These are phyloP conservation scores for Phragmatobia fuliginosa DNA, from an alignment of 2,888 invertebrate genomes.

Conservation along the genomic window DNA sequence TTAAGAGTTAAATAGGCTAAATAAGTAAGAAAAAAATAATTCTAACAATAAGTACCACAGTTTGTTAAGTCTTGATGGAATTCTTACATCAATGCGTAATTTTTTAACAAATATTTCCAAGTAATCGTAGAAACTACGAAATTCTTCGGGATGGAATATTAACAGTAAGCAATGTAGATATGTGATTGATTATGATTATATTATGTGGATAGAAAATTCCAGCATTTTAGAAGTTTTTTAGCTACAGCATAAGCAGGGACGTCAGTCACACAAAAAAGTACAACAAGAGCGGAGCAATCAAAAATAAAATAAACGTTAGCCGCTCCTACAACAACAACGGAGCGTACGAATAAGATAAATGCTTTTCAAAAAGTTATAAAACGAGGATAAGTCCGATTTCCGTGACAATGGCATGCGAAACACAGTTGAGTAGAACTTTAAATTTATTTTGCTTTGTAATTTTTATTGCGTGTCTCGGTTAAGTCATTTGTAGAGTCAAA, in stretches of 20 bases:
- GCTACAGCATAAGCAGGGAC: not conserved
- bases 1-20: too few species aligned
- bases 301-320: constrained; percentile 38
- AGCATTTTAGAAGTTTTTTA: not conserved
- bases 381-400: constrained; percentile 46
- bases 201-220: too few species aligned
- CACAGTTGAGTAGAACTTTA: constrained; percentile 61
- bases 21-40: too few species aligned
- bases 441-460: constrained; percentile 73
- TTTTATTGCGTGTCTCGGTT: constrained; percentile 61
- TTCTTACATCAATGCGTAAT: too few species aligned
- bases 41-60: too few species aligned
- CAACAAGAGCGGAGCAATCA: constrained; percentile 19
- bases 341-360: constrained; percentile 28
- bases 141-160: too few species aligned
- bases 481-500: constrained; percentile 62
- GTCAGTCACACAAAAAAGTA: constrained; percentile 23
- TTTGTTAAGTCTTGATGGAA: too few species aligned
- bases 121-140: too few species aligned
- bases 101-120: too few species aligned
- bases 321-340: constrained; percentile 9
- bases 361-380: constrained; percentile 43
- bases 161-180: too few species aligned
- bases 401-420: constrained; percentile 54
- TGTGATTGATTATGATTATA: too few species aligned